Evolutionary conservation across 1,140 invertebrate species (phyloP), one percentile per base, ranked within the genome.

Genomic region (Pachyrhynchus sulphureomaculatus): DNA sequence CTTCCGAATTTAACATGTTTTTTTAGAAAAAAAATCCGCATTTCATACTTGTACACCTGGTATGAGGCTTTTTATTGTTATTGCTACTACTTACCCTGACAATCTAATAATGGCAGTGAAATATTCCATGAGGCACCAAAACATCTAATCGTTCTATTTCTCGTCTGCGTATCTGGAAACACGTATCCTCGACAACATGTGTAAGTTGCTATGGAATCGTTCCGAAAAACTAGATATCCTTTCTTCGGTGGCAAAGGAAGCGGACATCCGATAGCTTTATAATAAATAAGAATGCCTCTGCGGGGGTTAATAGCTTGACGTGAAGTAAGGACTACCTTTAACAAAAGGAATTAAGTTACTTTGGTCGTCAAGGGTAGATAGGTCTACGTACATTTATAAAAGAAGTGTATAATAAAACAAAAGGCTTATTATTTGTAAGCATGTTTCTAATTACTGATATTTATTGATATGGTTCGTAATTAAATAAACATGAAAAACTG

Each of bases 101-200:
- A 87, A 54, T 80, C 68, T 24, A 83, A 75, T 41, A 87, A 68
- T 24, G 84, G 79, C 48, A 86, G 66, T 2, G 75, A 79, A 26
- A 78, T 77, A 68, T 84, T 82, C 85, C 85, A 86, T 18, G 78
- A 76, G 62, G 81, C 81, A 58, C 80, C 80, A 39, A 78, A 73
- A 74, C 85, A 87, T 68, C 75, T 75, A 41, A 86, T 62, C 8
- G 78, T 69, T 13, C 79, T 78, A 47, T 73, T 77, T 69, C 78
- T 78, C 68, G 77, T 68, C 44, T 74, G 71, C 1, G 80, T 82
- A 64, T 86, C 84, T 2, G 79, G 77, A 72, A 86, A 86, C 61
- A 80, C 78, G 66, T 74, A 79, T 32, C 80, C 81, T 9, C 82
- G 78, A 64, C 83, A 80, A 72, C 85, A 87, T 74, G 80, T 82